Evolutionary conservation across 2,797 vertebrate species (phyloP).

Genomic region (Gymnopithys bicolor): DNA sequence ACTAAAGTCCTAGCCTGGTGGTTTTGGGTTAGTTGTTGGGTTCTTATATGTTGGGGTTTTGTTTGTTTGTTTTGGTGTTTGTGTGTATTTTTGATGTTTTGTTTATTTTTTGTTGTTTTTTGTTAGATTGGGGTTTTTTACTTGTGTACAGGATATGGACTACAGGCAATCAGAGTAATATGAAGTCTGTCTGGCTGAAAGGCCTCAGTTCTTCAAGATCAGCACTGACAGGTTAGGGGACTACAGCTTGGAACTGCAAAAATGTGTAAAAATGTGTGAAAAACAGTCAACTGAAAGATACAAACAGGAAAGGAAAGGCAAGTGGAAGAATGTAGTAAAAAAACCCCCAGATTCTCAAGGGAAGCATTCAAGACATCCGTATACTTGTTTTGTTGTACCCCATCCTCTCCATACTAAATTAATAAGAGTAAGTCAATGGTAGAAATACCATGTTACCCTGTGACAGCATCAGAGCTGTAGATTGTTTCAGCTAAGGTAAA

Average conservation of each 20-base stretch:
- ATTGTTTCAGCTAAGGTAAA: background rate
- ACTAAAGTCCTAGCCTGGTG: fast-evolving
- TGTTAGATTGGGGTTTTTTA: background rate
- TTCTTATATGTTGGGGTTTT: background rate
- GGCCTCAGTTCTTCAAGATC: background rate
- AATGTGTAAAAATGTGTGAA: background rate
- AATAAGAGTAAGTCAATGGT: background rate
- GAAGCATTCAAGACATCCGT: background rate
- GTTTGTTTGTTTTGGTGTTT: background rate
- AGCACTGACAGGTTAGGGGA: background rate
- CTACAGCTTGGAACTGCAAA: background rate
- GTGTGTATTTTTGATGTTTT: background rate
- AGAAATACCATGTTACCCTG: background rate
- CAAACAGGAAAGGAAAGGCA: background rate
- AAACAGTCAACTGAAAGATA: background rate
- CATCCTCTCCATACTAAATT: background rate
- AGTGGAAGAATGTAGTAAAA: background rate
- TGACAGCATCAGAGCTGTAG: background rate
- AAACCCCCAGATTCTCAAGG: fast-evolving
- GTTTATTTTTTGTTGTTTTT: background rate
- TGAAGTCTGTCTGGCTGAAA: background rate
- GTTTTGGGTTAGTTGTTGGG: background rate
- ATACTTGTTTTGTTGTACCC: background rate
- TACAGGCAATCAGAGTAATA: background rate
- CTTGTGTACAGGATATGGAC: background rate